Evolutionary conservation across 2,113 vertebrate species (phyloP).

Genomic region (Xyrauchen texanus): DNA sequence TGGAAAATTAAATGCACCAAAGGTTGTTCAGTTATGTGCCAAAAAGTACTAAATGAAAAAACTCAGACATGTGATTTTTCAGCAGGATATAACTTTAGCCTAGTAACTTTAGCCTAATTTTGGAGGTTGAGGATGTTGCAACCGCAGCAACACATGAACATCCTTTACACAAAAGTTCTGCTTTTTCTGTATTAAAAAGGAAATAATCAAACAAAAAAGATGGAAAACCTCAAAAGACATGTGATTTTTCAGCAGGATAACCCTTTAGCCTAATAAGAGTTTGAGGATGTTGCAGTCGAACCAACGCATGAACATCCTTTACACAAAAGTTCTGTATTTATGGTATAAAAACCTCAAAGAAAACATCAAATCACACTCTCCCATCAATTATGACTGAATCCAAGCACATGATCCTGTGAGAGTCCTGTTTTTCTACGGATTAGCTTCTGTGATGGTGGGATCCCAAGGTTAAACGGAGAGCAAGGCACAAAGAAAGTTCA

Average conservation of each 20-base stretch:
- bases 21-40: not conserved
- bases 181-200: not conserved
- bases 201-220: not conserved
- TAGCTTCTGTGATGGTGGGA: not conserved
- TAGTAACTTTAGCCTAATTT: not conserved
- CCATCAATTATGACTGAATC: conserved; percentile 1
- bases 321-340: no score
- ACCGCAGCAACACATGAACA: not conserved
- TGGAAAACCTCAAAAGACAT: not conserved
- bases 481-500: not conserved
- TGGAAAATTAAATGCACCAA: not conserved
- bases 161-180: conserved; percentile 16
- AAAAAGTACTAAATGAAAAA: conserved; percentile 1
- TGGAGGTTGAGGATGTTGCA: not conserved
- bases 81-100: not conserved
- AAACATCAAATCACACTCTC: not conserved
- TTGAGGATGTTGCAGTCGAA: conserved; percentile 16
- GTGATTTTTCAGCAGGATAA: not conserved
- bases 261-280: not conserved
- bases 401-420: not conserved
- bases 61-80: not conserved
- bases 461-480: conserved; percentile 6
- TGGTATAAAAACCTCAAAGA: not conserved
- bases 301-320: not conserved
- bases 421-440: not conserved